phyloP scores from a whole-genome alignment of 2,888 invertebrate species.

The Drosophila longiperda region DNA sequence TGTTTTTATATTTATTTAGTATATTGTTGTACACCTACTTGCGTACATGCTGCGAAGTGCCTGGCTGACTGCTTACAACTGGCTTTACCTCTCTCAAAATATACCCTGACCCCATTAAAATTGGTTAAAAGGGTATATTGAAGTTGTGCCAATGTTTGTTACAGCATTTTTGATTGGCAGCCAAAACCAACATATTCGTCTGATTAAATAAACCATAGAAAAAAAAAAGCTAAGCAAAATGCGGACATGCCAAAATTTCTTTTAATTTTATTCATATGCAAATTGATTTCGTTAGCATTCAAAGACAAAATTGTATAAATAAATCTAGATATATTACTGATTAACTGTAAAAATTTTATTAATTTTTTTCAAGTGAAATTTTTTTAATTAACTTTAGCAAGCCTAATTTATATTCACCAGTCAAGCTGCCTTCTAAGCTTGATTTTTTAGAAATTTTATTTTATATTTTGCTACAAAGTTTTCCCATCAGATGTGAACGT shows the following conservation, averaged over 20 bases:
- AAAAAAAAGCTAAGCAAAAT: not conserved
- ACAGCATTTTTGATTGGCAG: not conserved
- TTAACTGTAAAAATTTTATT: not conserved
- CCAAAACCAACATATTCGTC: rapidly evolving
- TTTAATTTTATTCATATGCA: not conserved
- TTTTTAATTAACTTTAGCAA: not conserved
- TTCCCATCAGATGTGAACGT: not conserved
- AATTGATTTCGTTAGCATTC: too few relatives aligned
- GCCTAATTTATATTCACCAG: not conserved
- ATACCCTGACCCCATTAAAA: not conserved
- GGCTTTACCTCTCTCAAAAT: not conserved
- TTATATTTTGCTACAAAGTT: not conserved
- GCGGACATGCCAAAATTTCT: not conserved
- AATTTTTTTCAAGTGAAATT: not conserved
- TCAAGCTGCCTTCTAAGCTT: not conserved
- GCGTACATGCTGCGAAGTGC: slow-evolving; percentile 19
- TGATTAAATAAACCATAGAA: too few relatives aligned
- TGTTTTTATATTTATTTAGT: slow-evolving; percentile 65
- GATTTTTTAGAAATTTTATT: not conserved
- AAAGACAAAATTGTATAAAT: not conserved
- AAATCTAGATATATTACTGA: not conserved
- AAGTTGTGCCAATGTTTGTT: not conserved
- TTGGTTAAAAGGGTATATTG: not conserved
- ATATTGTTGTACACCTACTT: slow-evolving; percentile 47
- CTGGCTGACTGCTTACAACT: not conserved